A percentile compares a stretch with the other conserved stretches of the same genome.
These are phyloP conservation scores for Acronicta alni DNA, from an alignment of 2,888 invertebrate genomes.

Conservation along the genomic window DNA sequence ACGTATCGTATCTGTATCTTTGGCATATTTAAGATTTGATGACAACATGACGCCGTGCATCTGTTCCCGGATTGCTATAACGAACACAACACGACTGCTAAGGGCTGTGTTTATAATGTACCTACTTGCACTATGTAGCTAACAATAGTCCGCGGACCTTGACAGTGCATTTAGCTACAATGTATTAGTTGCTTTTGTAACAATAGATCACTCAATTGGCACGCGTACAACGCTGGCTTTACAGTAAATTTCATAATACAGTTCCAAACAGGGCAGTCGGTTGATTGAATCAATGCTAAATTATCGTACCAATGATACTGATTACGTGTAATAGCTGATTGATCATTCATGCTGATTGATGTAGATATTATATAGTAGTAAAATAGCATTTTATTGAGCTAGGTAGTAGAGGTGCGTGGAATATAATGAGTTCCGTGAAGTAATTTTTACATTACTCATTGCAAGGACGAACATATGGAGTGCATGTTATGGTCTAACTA, in stretches of 20 bases:
- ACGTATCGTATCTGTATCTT: too few species aligned
- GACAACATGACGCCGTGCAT: background rate
- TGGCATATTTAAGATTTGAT: background rate
- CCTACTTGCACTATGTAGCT: slow-evolving; percentile 11
- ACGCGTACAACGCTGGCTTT: slow-evolving; percentile 60
- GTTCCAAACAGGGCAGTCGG: slow-evolving; percentile 37
- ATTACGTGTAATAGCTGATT: slow-evolving; percentile 32
- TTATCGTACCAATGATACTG: slow-evolving; percentile 7
- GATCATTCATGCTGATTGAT: slow-evolving; percentile 20
- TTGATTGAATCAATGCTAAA: slow-evolving; percentile 18
- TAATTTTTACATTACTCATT: too few species aligned
- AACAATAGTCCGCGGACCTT: slow-evolving; percentile 45
- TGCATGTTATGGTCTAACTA: too few species aligned
- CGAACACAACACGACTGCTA: slow-evolving; percentile 1
- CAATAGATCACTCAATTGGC: slow-evolving; percentile 48
- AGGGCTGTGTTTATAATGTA: slow-evolving; percentile 34
- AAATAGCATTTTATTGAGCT: slow-evolving; percentile 2
- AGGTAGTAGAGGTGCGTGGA: slow-evolving; percentile 10
- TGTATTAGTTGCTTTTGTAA: slow-evolving; percentile 16
- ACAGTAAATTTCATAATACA: slow-evolving; percentile 40
- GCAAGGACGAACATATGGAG: too few species aligned
- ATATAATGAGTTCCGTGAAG: background rate
- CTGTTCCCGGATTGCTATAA: background rate
- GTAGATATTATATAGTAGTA: slow-evolving; percentile 8
- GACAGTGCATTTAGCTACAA: slow-evolving; percentile 25